These are phyloP conservation scores for Morphnarchus princeps DNA, from an alignment of 2,113 vertebrate genomes.

Conservation along the genomic window DNA sequence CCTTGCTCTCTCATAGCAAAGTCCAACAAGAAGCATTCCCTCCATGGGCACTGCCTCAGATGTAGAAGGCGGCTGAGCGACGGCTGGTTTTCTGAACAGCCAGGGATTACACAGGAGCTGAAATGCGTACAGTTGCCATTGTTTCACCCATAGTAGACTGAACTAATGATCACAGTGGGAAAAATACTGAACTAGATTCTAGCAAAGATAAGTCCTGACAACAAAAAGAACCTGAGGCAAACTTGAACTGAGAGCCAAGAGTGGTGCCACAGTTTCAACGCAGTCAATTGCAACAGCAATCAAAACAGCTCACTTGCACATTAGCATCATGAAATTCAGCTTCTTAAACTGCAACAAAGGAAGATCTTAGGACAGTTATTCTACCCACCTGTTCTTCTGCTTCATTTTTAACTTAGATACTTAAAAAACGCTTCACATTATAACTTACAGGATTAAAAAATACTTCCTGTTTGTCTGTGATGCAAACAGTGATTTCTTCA, in stretches of 20 bases:
- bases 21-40: not conserved
- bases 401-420: not conserved
- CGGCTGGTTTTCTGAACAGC: not conserved
- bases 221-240: not conserved
- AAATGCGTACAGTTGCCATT: not conserved
- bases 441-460: not conserved
- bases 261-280: not conserved
- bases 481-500: not conserved
- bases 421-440: not conserved
- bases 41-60: not conserved
- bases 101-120: accelerated
- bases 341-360: not conserved
- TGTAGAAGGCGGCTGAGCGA: not conserved
- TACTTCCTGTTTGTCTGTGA: not conserved
- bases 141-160: not conserved
- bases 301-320: not conserved
- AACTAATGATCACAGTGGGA: not conserved
- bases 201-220: not conserved
- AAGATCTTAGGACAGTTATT: not conserved
- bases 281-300: not conserved
- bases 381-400: not conserved
- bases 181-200: not conserved
- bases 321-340: not conserved
- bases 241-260: not conserved
- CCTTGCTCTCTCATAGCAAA: not conserved